Evolutionary conservation across 2,888 invertebrate genomes (phyloP).

Genomic region (Torymus texanus): DNA sequence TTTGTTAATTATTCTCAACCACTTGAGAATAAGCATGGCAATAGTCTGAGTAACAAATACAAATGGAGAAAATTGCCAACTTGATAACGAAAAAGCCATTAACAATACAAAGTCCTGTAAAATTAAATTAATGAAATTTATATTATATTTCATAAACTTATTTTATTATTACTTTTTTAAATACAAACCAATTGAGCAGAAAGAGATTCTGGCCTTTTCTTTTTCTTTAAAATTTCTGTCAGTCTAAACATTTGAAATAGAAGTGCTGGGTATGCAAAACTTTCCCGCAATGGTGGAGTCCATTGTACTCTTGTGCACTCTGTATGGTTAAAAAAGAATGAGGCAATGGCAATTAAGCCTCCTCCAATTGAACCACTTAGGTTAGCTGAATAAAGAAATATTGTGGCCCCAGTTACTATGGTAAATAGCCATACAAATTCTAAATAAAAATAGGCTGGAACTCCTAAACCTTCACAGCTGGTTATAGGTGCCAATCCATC

Average conservation of each 20-base stretch:
- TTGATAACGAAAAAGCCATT: constrained; percentile 72
- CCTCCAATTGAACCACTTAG: constrained; percentile 85
- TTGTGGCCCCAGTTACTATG: constrained; percentile 81
- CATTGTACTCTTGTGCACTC: constrained; percentile 91
- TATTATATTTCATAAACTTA: neutral
- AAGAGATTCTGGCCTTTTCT: constrained; percentile 55
- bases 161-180: constrained; percentile 9
- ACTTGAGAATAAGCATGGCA: constrained; percentile 84
- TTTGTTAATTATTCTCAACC: constrained; percentile 77
- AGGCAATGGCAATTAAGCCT: constrained; percentile 82
- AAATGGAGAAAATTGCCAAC: constrained; percentile 91
- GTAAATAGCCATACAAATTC: constrained; percentile 86
- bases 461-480: constrained; percentile 88
- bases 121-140: constrained; percentile 26
- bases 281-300: constrained; percentile 90
- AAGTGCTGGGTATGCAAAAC: constrained; percentile 88
- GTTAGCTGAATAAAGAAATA: constrained; percentile 82
- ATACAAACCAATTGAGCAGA: constrained; percentile 59
- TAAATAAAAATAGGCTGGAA: constrained; percentile 89
- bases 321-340: constrained; percentile 88
- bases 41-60: constrained; percentile 86
- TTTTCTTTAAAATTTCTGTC: constrained; percentile 68
- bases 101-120: constrained; percentile 46
- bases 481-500: constrained; percentile 79
- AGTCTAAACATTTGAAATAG: constrained; percentile 84